These are phyloP conservation scores for Leptoclinus maculatus DNA, from an alignment of 2,797 vertebrate genomes.

Conservation along the genomic window DNA sequence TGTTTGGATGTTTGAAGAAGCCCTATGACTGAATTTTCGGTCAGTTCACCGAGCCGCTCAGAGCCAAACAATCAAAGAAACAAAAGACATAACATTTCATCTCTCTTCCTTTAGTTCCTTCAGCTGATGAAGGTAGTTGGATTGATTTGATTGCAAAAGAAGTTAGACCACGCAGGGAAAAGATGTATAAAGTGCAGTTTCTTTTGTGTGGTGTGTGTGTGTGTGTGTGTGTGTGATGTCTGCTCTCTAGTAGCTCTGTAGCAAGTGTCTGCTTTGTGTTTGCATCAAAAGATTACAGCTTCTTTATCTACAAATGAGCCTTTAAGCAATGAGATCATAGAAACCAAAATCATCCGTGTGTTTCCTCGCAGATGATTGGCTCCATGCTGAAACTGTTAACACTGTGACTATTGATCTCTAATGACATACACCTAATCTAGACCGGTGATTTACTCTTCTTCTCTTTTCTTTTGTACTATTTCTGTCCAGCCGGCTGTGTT, in stretches of 20 bases:
- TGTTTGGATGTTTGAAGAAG: constrained; percentile 60
- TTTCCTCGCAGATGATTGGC: constrained; percentile 7
- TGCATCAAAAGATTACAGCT: constrained; percentile 27
- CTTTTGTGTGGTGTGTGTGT: not conserved
- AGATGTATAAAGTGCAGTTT: constrained; percentile 24
- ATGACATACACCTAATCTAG: constrained; percentile 1
- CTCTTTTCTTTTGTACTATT: not conserved
- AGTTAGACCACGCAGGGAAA: not conserved
- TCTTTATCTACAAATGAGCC: constrained; percentile 16
- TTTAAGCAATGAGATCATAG: constrained; percentile 6
- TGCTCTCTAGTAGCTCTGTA: constrained; percentile 11
- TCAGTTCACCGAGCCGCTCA: constrained; percentile 33
- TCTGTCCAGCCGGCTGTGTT: not conserved
- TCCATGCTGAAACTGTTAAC: constrained; percentile 8
- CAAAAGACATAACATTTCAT: constrained; percentile 32
- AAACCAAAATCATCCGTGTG: constrained; percentile 16
- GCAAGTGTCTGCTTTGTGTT: constrained; percentile 19
- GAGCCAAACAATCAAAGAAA: constrained; percentile 25
- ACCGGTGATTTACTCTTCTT: constrained; percentile 5
- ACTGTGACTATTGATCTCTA: not conserved
- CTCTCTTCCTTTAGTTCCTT: constrained; percentile 15
- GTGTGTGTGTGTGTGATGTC: not conserved
- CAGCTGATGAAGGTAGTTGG: constrained; percentile 32
- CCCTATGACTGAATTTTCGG: constrained; percentile 52
- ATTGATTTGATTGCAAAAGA: constrained; percentile 45